Evolutionary conservation across 2,113 vertebrate genomes (phyloP), one percentile per base, ranked within the genome.

Genomic region (Stigmatopora nigra): DNA sequence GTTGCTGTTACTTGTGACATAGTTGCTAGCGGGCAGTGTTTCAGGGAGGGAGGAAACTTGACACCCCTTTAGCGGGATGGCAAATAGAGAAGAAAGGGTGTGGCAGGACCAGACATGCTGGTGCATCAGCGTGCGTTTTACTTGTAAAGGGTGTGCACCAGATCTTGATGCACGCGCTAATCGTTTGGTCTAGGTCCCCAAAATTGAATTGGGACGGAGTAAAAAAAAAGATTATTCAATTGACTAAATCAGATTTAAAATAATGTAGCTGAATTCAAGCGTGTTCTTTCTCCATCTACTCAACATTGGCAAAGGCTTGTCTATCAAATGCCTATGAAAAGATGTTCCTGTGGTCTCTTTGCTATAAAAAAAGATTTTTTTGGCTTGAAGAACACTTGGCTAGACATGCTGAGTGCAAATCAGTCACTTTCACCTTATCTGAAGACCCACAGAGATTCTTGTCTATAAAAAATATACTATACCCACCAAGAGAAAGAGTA

Each of bases 21-120:
- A 63, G 68, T 77, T 86, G 85, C 84, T 81, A 85, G 77, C 17
- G 61, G 79, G 85, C 82, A 88, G 81, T 73, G 73, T 87, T 83
- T 75, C 75, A 78, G 67, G 61, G 73, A 69, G 5, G 70, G 80
- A 69, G 73, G 84, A 82, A 87, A 88, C 80, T 71, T 56, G 80
- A 88, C 80, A 86, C 85, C 76, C 25, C 72, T 74, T 77, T 81
- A 76, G 67, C 52, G 78, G 82, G 78, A 74, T 77, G 65, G 77
- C 49, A 47, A 75, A 61, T 69, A 51, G 79, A 75, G 63, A 71
- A 73, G 61, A 75, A 77, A 84, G 85, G 85, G 87, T 83, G 85
- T 78, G 83, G 82, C 68, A 64, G 20, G 71, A 61, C 64, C 81
- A 84, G 75, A 82, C 81, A 81, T 72, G 70, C 79, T 85, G 79